Percentiles rank a stretch among this genome's conserved stretches.
Evolutionary conservation across 2,888 invertebrate genomes (phyloP).

Genomic region (Salticus scenicus): DNA sequence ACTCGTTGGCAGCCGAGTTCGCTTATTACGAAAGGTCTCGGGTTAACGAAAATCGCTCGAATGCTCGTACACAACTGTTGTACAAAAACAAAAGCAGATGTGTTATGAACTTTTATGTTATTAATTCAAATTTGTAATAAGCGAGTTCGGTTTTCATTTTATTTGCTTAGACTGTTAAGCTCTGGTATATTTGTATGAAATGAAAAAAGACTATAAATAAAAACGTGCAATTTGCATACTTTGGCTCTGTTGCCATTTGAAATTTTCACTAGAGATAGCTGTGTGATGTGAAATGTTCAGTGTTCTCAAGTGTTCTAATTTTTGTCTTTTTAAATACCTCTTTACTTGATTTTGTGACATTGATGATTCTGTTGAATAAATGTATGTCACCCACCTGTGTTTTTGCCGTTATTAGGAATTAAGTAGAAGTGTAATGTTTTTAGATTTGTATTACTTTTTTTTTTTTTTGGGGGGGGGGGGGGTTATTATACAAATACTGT

Average conservation of each 20-base stretch:
- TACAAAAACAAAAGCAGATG: too few relatives aligned
- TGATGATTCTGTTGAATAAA: neutral
- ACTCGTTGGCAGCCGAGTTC: neutral
- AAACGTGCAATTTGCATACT: neutral
- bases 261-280: neutral
- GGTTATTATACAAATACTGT: too few relatives aligned
- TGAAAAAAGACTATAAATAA: neutral
- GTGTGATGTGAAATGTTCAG: neutral
- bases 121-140: neutral
- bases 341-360: neutral
- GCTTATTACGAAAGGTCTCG: neutral
- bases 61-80: neutral
- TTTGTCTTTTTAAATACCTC: neutral
- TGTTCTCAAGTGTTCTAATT: neutral
- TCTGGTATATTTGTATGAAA: too few relatives aligned
- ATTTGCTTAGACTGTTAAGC: too few relatives aligned
- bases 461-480: too few relatives aligned
- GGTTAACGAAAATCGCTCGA: neutral
- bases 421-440: too few relatives aligned
- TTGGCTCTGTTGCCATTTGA: constrained; percentile 3
- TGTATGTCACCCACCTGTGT: neutral
- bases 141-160: neutral
- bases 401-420: too few relatives aligned
- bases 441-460: too few relatives aligned
- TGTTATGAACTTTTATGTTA: too few relatives aligned